A percentile compares a stretch with the other conserved stretches of the same genome.
Conservation (phyloP, 2,113 vertebrate genomes). For the Oryzias melastigma region DNA sequence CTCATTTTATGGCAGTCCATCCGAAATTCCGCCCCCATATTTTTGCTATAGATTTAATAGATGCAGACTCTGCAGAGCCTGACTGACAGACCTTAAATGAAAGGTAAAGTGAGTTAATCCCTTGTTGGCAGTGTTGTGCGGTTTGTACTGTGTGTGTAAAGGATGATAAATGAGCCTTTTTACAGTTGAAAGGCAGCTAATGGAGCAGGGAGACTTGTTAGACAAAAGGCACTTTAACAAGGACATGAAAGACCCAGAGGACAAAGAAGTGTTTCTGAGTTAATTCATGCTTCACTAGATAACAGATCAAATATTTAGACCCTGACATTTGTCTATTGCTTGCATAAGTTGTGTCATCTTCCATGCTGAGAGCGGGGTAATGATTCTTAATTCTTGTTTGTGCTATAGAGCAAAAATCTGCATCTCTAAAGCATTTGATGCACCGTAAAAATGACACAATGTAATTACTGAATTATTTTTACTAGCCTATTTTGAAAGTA, state of each 20-base stretch:
- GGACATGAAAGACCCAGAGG: constrained; percentile 56
- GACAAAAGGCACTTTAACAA: constrained; percentile 57
- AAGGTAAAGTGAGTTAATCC: constrained; percentile 28
- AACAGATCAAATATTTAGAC: constrained; percentile 27
- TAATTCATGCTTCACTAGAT: constrained; percentile 42
- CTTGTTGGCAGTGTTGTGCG: constrained; percentile 18
- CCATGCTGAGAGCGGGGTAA: neutral
- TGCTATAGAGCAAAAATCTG: constrained; percentile 2
- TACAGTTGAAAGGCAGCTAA: constrained; percentile 63
- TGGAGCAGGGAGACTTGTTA: constrained; percentile 54
- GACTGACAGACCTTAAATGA: constrained; percentile 18
- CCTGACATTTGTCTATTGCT: constrained; percentile 2
- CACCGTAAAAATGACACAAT: constrained; percentile 2
- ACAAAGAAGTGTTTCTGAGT: constrained; percentile 42
- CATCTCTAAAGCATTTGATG: neutral
- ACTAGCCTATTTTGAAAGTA: too few relatives aligned
- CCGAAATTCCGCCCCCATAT: neutral
- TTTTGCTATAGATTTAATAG: constrained; percentile 7
- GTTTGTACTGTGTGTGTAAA: constrained; percentile 42
- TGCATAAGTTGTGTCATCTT: constrained; percentile 12
- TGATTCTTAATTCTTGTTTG: constrained; percentile 16
- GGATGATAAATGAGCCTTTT: constrained; percentile 60
- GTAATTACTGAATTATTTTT: too few relatives aligned
- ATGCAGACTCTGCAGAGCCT: neutral
- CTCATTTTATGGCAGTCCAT: neutral